Base-by-base conservation (phyloP, 2,888 invertebrate genomes). In the Pomacea canaliculata region DNA sequence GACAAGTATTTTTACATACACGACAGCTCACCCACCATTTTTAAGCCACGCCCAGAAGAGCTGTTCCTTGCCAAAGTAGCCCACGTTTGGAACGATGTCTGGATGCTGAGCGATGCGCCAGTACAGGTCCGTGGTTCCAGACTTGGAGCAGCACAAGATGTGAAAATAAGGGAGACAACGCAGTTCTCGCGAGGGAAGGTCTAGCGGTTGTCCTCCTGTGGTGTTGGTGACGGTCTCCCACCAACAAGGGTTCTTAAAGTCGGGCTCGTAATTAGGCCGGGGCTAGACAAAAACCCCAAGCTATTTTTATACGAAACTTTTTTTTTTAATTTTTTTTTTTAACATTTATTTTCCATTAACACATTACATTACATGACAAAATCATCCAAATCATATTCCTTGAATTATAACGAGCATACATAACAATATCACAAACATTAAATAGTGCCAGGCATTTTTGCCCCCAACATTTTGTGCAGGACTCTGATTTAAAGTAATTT, bases 211-310 rank as follows among this genome's bases (percentile, higher is more conserved):
- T 56, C 70, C n/a, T 10, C 23, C 19, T 1, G 67, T 48, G 7
- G 63, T 49, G 23, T 60, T n/a, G 4, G 73, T 69, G 18, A n/a
- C 60, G 37, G 51, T 60, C 16, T 73, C 73, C 48, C 76, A 78
- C 82, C 82, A 81, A 70, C 82, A 82, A 7, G 82, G 82, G 65
- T 82, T 82, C 67, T 82, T 82, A 23, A 82, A 67, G 37, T 77
- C 48, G n/a, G 59, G 66, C 3, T 81, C 66, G 70, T 73, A 82
- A 66, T 72, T 70, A 12, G 79, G 79, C 69, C 67, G 72, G 10
- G 78, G 76, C 82, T 82, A 77, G 13, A 19, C 5, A 63, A 56
- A 5, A n/a, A 13, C 1, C 27, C 16, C 27, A 18, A 66, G 23
- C 23, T 49, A 49, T 3, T 23, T 51, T 27, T 10, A 23, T 48